phyloP scores from a whole-genome alignment of 2,888 invertebrate species.

The Cryptus viduatorius region DNA sequence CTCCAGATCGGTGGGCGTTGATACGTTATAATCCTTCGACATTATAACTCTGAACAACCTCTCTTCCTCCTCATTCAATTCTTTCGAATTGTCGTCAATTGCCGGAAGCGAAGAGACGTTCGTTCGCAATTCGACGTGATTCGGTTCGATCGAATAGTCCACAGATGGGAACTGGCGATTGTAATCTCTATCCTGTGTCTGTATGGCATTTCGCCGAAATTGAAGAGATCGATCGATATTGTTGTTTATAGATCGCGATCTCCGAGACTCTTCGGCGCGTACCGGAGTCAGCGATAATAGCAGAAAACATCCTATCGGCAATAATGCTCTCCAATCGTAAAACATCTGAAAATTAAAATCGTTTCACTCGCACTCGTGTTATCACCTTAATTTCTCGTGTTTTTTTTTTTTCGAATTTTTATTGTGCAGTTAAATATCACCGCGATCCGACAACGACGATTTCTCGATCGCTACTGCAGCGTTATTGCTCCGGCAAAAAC shows the following conservation, averaged over 20 bases:
- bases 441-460: conserved; percentile 51
- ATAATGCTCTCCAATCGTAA: conserved; percentile 4
- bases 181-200: conserved; percentile 23
- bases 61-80: conserved; percentile 50
- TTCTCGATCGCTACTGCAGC: conserved; percentile 60
- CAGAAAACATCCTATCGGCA: conserved; percentile 38
- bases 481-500: conserved; percentile 51
- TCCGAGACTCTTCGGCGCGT: conserved; percentile 38
- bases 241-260: conserved; percentile 47
- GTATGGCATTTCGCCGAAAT: conserved; percentile 39
- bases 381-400: background rate
- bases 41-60: conserved; percentile 54
- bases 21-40: conserved; percentile 51
- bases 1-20: conserved; percentile 64
- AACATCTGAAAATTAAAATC: conserved; percentile 56
- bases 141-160: conserved; percentile 5
- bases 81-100: conserved; percentile 1
- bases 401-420: background rate
- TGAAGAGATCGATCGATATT: conserved; percentile 4
- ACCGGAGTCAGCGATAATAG: background rate
- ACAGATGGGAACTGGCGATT: background rate
- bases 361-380: background rate
- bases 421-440: background rate
- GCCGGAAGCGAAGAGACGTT: background rate
- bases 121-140: background rate